phyloP scores from a whole-genome alignment of 1,140 invertebrate genomes.

The Brachystomella parvula region DNA sequence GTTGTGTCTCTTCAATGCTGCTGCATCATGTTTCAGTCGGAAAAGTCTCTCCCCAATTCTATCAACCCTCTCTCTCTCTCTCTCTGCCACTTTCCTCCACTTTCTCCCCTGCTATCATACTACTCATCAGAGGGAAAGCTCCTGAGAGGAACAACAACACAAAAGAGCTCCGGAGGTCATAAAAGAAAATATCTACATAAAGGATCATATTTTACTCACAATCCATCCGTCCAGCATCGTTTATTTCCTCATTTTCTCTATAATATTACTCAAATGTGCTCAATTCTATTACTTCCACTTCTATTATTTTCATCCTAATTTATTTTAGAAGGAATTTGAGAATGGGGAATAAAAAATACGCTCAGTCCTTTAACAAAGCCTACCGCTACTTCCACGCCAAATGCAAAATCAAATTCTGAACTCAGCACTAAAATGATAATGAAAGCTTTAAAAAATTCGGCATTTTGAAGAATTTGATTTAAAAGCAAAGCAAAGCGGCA shows the following conservation, averaged over 20 bases:
- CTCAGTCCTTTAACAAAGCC: too few relatives aligned
- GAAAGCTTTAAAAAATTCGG: too few relatives aligned
- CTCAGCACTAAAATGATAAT: too few relatives aligned
- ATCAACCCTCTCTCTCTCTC: background rate
- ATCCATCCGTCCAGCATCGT: background rate
- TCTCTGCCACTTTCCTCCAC: background rate
- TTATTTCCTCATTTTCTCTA: background rate
- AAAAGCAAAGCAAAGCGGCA: too few relatives aligned
- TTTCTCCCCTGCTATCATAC: too few relatives aligned
- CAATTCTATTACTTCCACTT: conserved; percentile 4
- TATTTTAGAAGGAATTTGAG: too few relatives aligned
- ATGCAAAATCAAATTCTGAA: too few relatives aligned
- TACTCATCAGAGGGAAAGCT: background rate
- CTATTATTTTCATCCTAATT: background rate
- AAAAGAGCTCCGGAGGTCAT: conserved; percentile 10
- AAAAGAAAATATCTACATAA: conserved; percentile 26
- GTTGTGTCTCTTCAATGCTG: background rate
- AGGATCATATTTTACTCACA: conserved; percentile 24
- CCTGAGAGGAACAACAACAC: background rate
- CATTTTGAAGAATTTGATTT: too few relatives aligned
- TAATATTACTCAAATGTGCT: conserved; percentile 9
- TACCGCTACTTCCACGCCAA: too few relatives aligned
- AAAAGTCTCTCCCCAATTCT: background rate
- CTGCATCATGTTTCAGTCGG: background rate
- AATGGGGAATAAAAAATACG: too few relatives aligned